Evolutionary conservation across 2,888 invertebrate genomes (phyloP), one percentile per base, ranked within the genome.

Genomic region (Lepidonotus clava): DNA sequence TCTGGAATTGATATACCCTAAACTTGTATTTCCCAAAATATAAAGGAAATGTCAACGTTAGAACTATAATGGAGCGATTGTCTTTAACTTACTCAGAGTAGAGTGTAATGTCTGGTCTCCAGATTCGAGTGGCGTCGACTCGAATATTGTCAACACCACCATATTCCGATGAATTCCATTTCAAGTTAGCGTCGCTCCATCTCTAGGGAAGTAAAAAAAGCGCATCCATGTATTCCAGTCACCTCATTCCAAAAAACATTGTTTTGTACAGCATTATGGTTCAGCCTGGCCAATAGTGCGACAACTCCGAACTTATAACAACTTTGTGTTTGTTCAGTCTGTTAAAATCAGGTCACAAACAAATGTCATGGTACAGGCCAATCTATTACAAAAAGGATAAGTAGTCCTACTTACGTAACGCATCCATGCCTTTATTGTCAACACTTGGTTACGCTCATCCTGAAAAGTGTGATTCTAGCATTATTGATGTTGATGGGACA

Each of bases 31-130:
- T n/a, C 18, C 46, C 46, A 46, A 11, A 46, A 18, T 46, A 11
- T 46, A 18, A 46, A 6, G 18, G 46, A 6, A 46, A 46, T 11
- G 18, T 46, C 46, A 11, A 46, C 6, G 46, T 46, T 6, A 11
- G 18, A 46, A 46, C 6, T 11, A 6, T 18, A 11, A 11, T 46
- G 46, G 18, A 46, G 6, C 18, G 8, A 46, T 6, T 46, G 46
- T 46, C 6, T 53, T 41, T 21, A 2, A 86, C 87, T 67, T 87
- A 86, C 87, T 86, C 84, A 28, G 80, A 83, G 51, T 86, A 86
- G 6, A 87, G 36, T 2, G 84, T 67, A 4, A 87, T 83, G 32
- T 87, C 87, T 21, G 87, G 87, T 67, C 28, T 83, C 86, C 87
- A 87, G 34, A 86, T 71, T 76, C 66, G 24, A 8, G 51, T 38